Percentiles rank a stretch among this genome's conserved stretches.
Evolutionary conservation across 2,113 vertebrate species (phyloP).

Genomic region (Propithecus coquereli): DNA sequence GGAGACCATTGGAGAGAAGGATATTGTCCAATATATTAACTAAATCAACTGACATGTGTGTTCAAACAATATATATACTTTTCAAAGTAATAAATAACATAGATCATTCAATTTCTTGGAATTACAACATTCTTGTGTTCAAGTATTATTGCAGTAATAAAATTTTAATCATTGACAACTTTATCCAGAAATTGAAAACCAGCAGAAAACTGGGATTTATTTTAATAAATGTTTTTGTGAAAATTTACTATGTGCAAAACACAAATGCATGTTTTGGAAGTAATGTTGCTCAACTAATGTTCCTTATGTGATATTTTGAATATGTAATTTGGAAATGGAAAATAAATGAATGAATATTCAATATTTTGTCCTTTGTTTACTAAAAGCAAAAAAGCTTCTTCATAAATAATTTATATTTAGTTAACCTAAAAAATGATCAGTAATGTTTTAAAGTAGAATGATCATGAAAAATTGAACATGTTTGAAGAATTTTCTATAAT

Average conservation of each 20-base stretch:
- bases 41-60: not conserved
- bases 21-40: not conserved
- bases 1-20: not conserved
- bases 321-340: not conserved
- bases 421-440: not conserved
- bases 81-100: not conserved
- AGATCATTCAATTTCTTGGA: not conserved
- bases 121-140: not conserved
- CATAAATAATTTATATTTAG: not conserved
- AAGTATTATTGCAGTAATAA: not conserved
- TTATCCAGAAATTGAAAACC: not conserved
- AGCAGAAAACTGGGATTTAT: not conserved
- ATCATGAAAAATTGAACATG: not conserved
- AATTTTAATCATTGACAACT: not conserved
- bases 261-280: not conserved
- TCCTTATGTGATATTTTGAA: not conserved
- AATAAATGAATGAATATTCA: not conserved
- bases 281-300: not conserved
- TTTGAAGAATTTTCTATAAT: not conserved
- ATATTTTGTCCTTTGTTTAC: not conserved
- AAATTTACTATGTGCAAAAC: not conserved
- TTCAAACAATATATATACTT: not conserved
- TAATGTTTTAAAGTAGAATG: not conserved
- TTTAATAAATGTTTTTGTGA: not conserved
- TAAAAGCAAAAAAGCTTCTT: not conserved